Percentiles rank a stretch among this genome's conserved stretches.
phyloP scores from a whole-genome alignment of 2,888 invertebrate genomes.

The Dysmachus trigonus region DNA sequence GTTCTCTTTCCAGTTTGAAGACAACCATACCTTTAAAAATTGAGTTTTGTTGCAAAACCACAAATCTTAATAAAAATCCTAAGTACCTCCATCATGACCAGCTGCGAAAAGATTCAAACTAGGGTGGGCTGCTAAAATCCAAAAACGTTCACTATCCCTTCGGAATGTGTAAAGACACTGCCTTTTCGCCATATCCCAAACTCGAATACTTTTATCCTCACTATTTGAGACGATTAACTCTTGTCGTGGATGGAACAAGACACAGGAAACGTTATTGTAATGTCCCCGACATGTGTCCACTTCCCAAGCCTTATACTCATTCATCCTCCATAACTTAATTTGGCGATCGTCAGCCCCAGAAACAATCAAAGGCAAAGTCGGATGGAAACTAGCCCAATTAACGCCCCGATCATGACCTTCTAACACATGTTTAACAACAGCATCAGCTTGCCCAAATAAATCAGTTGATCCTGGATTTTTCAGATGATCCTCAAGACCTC shows the following conservation, averaged over 20 bases:
- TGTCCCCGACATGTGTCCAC: slow-evolving; percentile 99
- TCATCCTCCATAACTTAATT: slow-evolving; percentile 98
- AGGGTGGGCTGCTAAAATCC: slow-evolving; percentile 96
- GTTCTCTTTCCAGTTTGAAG: slow-evolving; percentile 86
- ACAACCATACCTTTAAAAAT: slow-evolving; percentile 60
- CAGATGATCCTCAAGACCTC: slow-evolving; percentile 86
- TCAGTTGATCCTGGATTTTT: slow-evolving; percentile 89
- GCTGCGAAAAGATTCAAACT: slow-evolving; percentile 96
- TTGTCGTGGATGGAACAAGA: slow-evolving; percentile 95
- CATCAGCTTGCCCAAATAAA: slow-evolving; percentile 94
- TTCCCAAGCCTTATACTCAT: slow-evolving; percentile 98
- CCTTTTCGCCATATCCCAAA: slow-evolving; percentile 98
- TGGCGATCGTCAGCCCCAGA: slow-evolving; percentile 99
- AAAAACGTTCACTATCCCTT: slow-evolving; percentile 95
- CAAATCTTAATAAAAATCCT: neutral
- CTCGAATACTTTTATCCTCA: slow-evolving; percentile 96
- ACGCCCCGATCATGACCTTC: slow-evolving; percentile 97
- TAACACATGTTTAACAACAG: slow-evolving; percentile 87
- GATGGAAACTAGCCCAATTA: slow-evolving; percentile 98
- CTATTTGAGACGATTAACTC: slow-evolving; percentile 97
- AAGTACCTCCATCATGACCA: slow-evolving; percentile 94
- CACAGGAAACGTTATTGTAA: slow-evolving; percentile 99
- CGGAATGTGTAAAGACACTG: slow-evolving; percentile 92
- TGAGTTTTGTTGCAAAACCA: neutral
- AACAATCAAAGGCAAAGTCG: slow-evolving; percentile 90